Evolutionary conservation across 2,113 vertebrate species (phyloP), one percentile per base, ranked within the genome.

Genomic region (Leucopsar rothschildi): DNA sequence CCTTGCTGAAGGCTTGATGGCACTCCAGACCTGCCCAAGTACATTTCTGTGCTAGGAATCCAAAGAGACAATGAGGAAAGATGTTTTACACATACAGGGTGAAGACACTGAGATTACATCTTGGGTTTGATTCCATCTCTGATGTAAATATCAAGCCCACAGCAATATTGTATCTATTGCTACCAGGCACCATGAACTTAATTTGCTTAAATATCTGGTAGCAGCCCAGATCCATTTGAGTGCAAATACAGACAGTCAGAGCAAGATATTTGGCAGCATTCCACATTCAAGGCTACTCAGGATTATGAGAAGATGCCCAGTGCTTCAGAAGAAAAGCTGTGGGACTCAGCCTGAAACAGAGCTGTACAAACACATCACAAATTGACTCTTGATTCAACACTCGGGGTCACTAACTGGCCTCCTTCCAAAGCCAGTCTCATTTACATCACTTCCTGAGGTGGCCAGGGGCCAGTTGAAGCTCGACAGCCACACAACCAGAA

Each of bases 361-460:
- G 50, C 12, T 7, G 21, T 25, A 64, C 40, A 59, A 64, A 37
- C 33, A 35, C 60, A 23, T 17, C 50, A 68, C 6, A 52, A 77
- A 72, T 1, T 19, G 25, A 52, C 5, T 35, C 42, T 10, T 37
- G 15, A 17, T 70, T 55, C 83, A 49, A 17, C 16, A n/a, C 24
- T 44, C 3, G 1, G 18, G 15, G n/a, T n/a, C 82, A 71, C 31
- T 21, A 18, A 49, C 5, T 7, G 9, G 14, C 44, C 59, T 90
- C 28, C 31, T 40, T 57, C 47, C 79, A 82, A 44, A 75, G 52
- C 18, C 50, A 29, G 12, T n/a, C 64, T 19, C 6, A 1, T 50
- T 78, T 18, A 40, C 17, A 19, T 21, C 0, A 0, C 37, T 61
- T 47, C 33, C 56, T 3, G 3, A 82, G 28, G 31, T 20, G 47